Base-by-base conservation (phyloP, 2,888 invertebrate genomes). In the Pinctada fucata region DNA sequence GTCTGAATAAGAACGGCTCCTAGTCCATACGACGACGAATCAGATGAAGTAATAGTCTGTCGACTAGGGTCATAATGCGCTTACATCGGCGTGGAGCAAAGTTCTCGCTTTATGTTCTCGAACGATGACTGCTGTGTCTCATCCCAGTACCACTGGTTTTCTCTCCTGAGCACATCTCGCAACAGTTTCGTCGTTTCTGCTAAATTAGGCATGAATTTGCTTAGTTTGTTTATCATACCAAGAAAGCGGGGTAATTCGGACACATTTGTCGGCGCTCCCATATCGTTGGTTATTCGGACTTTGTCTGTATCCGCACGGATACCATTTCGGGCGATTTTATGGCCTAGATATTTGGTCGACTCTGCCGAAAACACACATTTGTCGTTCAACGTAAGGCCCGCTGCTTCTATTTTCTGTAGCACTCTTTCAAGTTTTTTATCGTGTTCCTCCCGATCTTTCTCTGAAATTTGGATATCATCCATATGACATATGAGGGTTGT, bases 1-100 rank as follows among this genome's bases (percentile, higher is more conserved):
- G 63, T 70, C 69, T 91, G 90, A 8, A 88, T 70, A 0, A 92
- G 79, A 0, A 87, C 89, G 1, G 87, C 89, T 1, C 90, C 91
- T n/a, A 92, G 50, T 5, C 91, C 92, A 70, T 84, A 86, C 3
- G 84, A 82, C 3, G 89, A 89, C 0, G 90, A 87, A 84, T 92
- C 92, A 3, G 91, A 89, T 13, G 84, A 83, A 0, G 90, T 72
- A 1, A 79, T 69, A 0, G 82, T 84, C 2, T 74, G 65, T 31
- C 84, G 78, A 3, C 81, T 82, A 8, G 84, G 82, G 77, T 92
- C 89, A 81, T 86, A 92, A 69, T 86, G 82, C 8, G 88, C 84
- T 45, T 92, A 83, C 3, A 86, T 84, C 3, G 91, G 91, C 0
- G 86, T 79, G 70, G 82, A 71, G 6, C 85, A 78, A 6, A 92